Evolutionary conservation across 1,140 invertebrate genomes (phyloP).

Genomic region (Orchestia grillus): DNA sequence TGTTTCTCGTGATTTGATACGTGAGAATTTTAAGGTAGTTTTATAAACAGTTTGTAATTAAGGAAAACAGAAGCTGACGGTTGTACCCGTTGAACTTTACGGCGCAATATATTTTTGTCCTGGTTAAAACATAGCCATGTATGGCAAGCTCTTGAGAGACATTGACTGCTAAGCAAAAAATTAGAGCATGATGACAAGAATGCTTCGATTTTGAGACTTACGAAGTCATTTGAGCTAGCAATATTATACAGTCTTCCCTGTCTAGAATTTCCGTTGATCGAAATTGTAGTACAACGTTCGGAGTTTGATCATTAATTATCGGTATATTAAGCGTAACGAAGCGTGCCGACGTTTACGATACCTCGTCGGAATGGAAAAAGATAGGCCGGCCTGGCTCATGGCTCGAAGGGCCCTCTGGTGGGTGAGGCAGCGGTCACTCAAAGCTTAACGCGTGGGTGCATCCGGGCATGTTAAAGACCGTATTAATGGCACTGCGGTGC

Average conservation of each 20-base stretch:
- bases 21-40: background rate
- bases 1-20: background rate
- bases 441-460: constrained; percentile 21
- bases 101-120: background rate
- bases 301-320: background rate
- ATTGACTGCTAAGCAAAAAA: background rate
- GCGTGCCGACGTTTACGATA: background rate
- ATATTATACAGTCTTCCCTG: background rate
- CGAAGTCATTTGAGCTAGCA: background rate
- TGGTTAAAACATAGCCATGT: background rate
- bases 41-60: background rate
- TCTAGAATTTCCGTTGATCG: background rate
- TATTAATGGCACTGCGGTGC: background rate
- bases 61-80: too few relatives aligned
- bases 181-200: background rate
- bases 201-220: background rate
- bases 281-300: background rate
- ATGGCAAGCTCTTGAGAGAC: background rate
- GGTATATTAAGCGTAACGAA: background rate
- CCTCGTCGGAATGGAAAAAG: background rate
- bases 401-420: background rate
- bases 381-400: background rate
- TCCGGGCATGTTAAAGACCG: background rate
- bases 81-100: background rate
- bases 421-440: background rate